Conservation (phyloP, 2,113 vertebrate genomes). For the Aix galericulata region DNA sequence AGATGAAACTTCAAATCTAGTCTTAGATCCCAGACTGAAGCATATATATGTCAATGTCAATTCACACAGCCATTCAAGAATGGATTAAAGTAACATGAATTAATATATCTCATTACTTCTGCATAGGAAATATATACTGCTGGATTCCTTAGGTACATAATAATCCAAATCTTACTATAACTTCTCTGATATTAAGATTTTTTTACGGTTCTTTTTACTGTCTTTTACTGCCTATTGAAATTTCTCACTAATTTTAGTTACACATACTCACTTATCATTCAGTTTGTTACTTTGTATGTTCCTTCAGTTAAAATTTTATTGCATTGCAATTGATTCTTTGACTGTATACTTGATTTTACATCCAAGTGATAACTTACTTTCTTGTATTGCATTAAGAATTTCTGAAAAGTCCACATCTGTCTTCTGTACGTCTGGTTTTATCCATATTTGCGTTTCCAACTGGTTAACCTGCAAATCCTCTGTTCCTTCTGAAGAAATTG, state of each 20-base stretch:
- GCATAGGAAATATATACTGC: neutral
- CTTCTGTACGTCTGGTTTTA: constrained; percentile 74
- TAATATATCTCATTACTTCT: neutral
- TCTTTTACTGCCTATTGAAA: neutral
- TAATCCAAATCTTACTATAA: neutral
- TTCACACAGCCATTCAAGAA: neutral
- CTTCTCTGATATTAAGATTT: neutral
- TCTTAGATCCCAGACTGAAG: neutral
- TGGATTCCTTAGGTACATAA: neutral
- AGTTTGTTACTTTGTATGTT: neutral
- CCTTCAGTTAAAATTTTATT: constrained; percentile 17
- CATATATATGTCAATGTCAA: neutral
- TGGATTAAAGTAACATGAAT: neutral
- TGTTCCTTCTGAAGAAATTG: constrained; percentile 82
- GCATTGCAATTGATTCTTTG: neutral
- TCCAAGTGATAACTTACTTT: constrained; percentile 79
- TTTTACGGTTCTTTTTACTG: neutral
- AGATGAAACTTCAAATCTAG: neutral
- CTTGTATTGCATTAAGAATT: constrained; percentile 85
- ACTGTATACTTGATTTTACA: constrained; percentile 31
- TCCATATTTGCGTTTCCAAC: constrained; percentile 77
- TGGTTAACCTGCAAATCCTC: constrained; percentile 79
- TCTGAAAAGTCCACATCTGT: constrained; percentile 84
- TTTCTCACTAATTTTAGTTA: neutral
- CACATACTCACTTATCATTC: neutral